Percentiles rank a stretch among this genome's conserved stretches.
phyloP scores from a whole-genome alignment of 1,140 invertebrate genomes.

The Heterodera carotae region DNA sequence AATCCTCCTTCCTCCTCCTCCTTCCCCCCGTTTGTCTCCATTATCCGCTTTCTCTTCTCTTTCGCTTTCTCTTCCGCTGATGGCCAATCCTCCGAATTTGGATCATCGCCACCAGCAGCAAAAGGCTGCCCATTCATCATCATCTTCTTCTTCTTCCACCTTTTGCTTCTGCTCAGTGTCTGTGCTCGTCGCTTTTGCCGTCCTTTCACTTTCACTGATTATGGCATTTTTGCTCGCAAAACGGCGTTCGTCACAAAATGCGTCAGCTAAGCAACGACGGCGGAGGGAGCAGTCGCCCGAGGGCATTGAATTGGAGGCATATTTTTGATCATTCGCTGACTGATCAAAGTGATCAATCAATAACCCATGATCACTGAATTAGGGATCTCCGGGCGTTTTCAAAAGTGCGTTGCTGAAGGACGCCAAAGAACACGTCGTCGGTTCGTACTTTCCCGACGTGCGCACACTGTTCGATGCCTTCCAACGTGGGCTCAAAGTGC shows the following conservation, averaged over 20 bases:
- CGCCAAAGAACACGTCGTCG: constrained; percentile 34
- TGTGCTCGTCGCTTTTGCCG: background rate
- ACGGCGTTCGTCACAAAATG: background rate
- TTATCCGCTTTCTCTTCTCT: no score
- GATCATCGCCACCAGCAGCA: background rate
- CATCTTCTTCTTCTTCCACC: background rate
- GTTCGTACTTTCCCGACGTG: constrained; percentile 71
- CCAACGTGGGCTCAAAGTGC: constrained; percentile 84
- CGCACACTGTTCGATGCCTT: constrained; percentile 87
- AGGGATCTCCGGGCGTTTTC: constrained; percentile 38
- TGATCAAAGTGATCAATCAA: background rate
- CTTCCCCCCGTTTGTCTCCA: no score
- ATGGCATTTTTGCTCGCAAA: background rate
- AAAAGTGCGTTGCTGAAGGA: constrained; percentile 51
- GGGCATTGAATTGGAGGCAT: background rate
- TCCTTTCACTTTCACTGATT: background rate
- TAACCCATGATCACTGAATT: background rate
- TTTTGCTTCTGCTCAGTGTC: background rate
- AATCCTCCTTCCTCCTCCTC: background rate
- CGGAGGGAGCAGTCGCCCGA: background rate
- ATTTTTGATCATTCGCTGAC: no score
- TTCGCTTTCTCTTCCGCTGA: background rate
- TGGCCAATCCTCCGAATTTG: background rate
- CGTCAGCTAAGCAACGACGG: background rate
- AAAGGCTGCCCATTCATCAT: background rate